A percentile compares a stretch with the other conserved stretches of the same genome.
These are phyloP conservation scores for Baryphthengus martii DNA, from an alignment of 2,113 vertebrate genomes.

Conservation along the genomic window DNA sequence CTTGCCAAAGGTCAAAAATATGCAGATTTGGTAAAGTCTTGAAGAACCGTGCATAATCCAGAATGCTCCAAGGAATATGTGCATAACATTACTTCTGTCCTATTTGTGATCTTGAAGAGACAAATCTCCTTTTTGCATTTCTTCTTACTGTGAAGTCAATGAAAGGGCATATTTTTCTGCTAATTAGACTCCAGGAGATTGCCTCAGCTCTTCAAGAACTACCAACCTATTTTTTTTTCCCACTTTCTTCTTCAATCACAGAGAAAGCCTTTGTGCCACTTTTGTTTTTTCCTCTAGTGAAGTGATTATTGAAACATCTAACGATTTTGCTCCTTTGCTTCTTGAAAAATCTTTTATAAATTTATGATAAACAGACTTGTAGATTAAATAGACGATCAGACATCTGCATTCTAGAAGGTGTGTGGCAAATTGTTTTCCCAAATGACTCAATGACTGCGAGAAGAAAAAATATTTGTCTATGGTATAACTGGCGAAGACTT, in stretches of 20 bases:
- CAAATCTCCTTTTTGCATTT: slow-evolving; percentile 19
- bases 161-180: slow-evolving; percentile 51
- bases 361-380: slow-evolving; percentile 16
- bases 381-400: slow-evolving; percentile 40
- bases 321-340: slow-evolving; percentile 7
- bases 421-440: neutral
- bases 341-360: slow-evolving; percentile 25
- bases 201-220: slow-evolving; percentile 17
- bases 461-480: neutral
- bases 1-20: slow-evolving; percentile 35
- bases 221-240: neutral
- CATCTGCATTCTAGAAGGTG: neutral
- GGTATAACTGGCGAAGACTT: neutral
- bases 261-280: slow-evolving; percentile 15
- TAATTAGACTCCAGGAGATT: slow-evolving; percentile 67
- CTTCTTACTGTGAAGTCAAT: slow-evolving; percentile 51
- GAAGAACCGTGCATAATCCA: slow-evolving; percentile 4
- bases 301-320: slow-evolving; percentile 52
- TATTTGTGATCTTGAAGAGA: slow-evolving; percentile 45
- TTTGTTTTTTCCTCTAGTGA: neutral
- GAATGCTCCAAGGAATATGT: slow-evolving; percentile 30
- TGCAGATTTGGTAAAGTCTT: slow-evolving; percentile 13
- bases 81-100: neutral
- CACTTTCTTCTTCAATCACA: slow-evolving; percentile 45
- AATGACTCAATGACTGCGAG: neutral